A percentile compares a stretch with the other conserved stretches of the same genome.
Evolutionary conservation across 1,140 invertebrate species (phyloP).

Genomic region (Caenorhabditis tropicalis): DNA sequence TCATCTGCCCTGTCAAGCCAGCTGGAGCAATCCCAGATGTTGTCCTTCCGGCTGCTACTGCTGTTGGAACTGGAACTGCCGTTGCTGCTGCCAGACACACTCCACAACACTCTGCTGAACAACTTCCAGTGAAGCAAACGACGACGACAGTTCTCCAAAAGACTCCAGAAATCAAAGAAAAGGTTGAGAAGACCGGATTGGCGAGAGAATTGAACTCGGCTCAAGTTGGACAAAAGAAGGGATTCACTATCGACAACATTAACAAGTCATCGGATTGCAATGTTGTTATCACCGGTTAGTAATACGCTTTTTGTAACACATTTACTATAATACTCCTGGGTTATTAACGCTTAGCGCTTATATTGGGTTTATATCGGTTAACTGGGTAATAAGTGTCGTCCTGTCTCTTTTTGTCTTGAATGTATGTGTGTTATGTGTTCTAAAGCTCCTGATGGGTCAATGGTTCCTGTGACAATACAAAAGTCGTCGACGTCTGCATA

Average conservation of each 20-base stretch:
- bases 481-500: constrained; percentile 57
- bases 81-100: background rate
- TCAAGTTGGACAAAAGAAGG: constrained; percentile 67
- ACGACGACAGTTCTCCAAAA: constrained; percentile 34
- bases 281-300: constrained; percentile 74
- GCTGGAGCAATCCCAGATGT: background rate
- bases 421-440: constrained; percentile 24
- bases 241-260: constrained; percentile 65
- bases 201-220: constrained; percentile 23
- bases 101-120: background rate
- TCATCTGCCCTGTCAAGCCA: constrained; percentile 31
- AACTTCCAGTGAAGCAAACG: constrained; percentile 16
- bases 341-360: background rate
- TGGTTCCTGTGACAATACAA: constrained; percentile 58
- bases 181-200: constrained; percentile 38
- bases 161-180: constrained; percentile 52
- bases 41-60: background rate
- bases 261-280: constrained; percentile 71
- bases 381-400: constrained; percentile 37
- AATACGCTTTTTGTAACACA: background rate
- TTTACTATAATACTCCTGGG: background rate
- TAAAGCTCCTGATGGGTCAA: constrained; percentile 58
- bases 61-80: background rate
- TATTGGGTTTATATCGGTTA: constrained; percentile 32
- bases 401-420: constrained; percentile 52